A percentile compares a stretch with the other conserved stretches of the same genome.
Evolutionary conservation across 1,140 invertebrate genomes (phyloP).

Genomic region (Drosophila bocqueti): DNA sequence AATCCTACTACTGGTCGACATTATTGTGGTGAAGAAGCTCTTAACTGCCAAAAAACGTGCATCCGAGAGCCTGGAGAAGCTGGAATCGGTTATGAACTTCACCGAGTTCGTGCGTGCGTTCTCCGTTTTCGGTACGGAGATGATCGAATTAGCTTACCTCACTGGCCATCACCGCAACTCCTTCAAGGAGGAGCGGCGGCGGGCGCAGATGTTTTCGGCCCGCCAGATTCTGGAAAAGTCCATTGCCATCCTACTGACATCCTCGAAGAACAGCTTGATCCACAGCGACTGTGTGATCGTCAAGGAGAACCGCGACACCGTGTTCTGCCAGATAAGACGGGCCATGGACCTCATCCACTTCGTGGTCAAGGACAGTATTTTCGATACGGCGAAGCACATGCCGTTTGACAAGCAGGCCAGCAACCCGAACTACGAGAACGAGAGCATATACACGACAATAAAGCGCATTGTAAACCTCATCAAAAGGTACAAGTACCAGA

Average conservation of each 20-base stretch:
- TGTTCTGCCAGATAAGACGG: constrained; percentile 98
- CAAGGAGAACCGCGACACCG: constrained; percentile 97
- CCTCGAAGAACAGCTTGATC: constrained; percentile 97
- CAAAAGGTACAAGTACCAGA: constrained; percentile 87
- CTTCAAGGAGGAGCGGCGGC: constrained; percentile 96
- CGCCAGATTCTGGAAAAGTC: constrained; percentile 97
- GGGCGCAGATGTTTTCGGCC: constrained; percentile 98
- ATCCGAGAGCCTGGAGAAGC: constrained; percentile 92
- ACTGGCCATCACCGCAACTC: constrained; percentile 94
- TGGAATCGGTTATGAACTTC: constrained; percentile 98
- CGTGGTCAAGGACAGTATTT: constrained; percentile 97
- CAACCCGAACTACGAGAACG: constrained; percentile 80
- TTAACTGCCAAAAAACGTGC: constrained; percentile 98
- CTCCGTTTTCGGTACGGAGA: constrained; percentile 98
- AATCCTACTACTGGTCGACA: constrained; percentile 98
- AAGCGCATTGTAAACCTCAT: constrained; percentile 93
- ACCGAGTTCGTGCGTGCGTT: constrained; percentile 99
- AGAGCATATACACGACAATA: constrained; percentile 92
- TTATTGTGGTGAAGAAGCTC: constrained; percentile 98
- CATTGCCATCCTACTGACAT: constrained; percentile 98
- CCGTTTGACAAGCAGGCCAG: constrained; percentile 83
- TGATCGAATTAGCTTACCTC: constrained; percentile 98
- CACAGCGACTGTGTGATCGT: constrained; percentile 97
- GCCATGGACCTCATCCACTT: constrained; percentile 99
- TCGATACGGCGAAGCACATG: constrained; percentile 86